Percentiles rank a stretch among this genome's conserved stretches.
Evolutionary conservation across 2,797 vertebrate species (phyloP).

Genomic region (Poeciliopsis turneri): DNA sequence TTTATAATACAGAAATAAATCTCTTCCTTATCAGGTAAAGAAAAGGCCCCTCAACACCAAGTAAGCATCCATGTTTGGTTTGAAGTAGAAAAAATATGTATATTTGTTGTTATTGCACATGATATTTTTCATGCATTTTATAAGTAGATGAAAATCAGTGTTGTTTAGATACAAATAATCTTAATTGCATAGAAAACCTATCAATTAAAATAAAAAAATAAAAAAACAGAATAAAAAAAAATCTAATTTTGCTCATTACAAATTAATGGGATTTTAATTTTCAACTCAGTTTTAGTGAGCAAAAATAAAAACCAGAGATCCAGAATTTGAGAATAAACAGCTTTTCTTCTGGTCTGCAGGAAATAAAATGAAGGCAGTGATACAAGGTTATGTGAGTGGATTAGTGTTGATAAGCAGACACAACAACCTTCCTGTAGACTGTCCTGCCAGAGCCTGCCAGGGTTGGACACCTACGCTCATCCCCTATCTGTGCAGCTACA

Average conservation of each 20-base stretch:
- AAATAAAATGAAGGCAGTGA: slow-evolving; percentile 45
- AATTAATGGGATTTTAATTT: neutral
- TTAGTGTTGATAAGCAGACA: slow-evolving; percentile 61
- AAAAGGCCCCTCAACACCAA: neutral
- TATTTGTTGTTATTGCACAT: neutral
- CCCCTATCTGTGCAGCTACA: slow-evolving; percentile 57
- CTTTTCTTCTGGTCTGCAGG: slow-evolving; percentile 16
- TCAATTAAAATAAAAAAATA: neutral
- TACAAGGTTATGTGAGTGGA: slow-evolving; percentile 59
- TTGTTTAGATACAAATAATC: neutral
- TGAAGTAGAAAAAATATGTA: neutral
- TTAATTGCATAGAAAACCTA: neutral
- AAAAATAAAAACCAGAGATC: slow-evolving; percentile 1
- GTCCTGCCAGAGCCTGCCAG: slow-evolving; percentile 36
- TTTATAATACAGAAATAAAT: neutral
- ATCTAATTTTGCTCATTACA: neutral
- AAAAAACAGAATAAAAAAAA: neutral
- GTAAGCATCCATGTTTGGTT: neutral
- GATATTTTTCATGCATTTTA: neutral
- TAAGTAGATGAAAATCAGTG: neutral
- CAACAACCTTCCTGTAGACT: slow-evolving; percentile 39
- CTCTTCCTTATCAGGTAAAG: neutral
- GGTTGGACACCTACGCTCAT: slow-evolving; percentile 60
- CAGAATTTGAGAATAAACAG: slow-evolving; percentile 20
- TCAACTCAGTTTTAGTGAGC: neutral